Evolutionary conservation across 2,888 invertebrate genomes (phyloP), one percentile per base, ranked within the genome.

Genomic region (Brachyptera risi): DNA sequence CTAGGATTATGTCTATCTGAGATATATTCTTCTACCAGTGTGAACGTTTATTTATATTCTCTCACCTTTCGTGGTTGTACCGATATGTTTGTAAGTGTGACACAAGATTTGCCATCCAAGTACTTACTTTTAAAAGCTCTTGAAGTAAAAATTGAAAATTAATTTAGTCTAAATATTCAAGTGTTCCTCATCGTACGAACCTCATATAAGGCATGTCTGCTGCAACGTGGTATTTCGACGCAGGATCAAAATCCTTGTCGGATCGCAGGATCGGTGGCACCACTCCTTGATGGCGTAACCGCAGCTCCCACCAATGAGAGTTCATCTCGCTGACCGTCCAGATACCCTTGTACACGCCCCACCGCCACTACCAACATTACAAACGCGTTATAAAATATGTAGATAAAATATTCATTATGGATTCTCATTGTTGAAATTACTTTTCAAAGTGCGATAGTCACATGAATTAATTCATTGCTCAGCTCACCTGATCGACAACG

Each of bases 221-320:
- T 3, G 89, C 83, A 5, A 93, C 78, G 70, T 93, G 92, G 71
- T 88, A 88, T 69, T 92, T 93, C 1, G 92, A 82, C 1, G 86
- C 92, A 0, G 92, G 86, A 71, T 93, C 92, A 68, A 93, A 90
- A 72, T 92, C 88, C 0, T 81, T 77, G 71, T 90, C 89, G 0
- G 81, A 80, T 67, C 92, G 78, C 2, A 80, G 72, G 3, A 83
- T 73, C 0, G 91, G 89, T 3, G 90, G 90, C 1, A 86, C 79
- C 0, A 92, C 80, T 1, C 91, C 91, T 80, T 88, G 79, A 71
- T 85, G 87, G 58, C 85, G 77, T 0, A 89, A 73, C 58, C 86
- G 80, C 71, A 88, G 76, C 67, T 87, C 85, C 89, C 89, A 90
- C 89, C 89, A 90, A 65, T 80, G 78, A 1, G 83, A 77, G 65